Evolutionary conservation across 2,113 vertebrate species (phyloP), one percentile per base, ranked within the genome.

Genomic region (Plectropomus leopardus): DNA sequence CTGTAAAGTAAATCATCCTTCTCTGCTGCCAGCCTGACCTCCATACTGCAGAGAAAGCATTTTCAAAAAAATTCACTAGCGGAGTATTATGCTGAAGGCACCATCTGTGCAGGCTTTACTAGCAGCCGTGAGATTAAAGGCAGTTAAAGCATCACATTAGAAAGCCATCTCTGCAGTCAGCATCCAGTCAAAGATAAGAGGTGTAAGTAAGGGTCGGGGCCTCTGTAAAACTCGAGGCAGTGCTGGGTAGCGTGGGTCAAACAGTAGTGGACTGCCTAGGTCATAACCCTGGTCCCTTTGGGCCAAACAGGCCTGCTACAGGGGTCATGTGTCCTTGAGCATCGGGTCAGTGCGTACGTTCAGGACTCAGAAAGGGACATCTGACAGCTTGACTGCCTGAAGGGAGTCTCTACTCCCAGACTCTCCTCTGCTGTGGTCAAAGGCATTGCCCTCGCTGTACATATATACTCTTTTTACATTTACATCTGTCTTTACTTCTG

Each of bases 81-180:
- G 3, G 87, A 82, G 86, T 88, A 88, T 91, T 88, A 90, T 74
- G 83, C 87, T 54, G 74, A 83, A 86, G 68, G 76, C 87, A 60
- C 90, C 92, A 93, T 92, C 91, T 93, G 92, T 89, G 88, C 88
- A 61, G 86, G 85, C 87, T 92, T 90, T 90, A 85, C 79, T 67
- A 80, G 72, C 79, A 83, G 90, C 84, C 61, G 1, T 32, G 53
- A 91, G 88, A 91, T 93, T 91, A 92, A 86, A 91, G 80, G 86
- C 85, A 84, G 90, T 83, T 84, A 88, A 82, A 85, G 87, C 87
- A 67, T 76, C 73, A 28, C 58, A 84, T 80, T 81, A n/a, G 40
- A 84, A 85, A 89, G 71, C 60, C 69, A 68, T 75, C 65, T 72
- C 69, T 30, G 44, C 65, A 34, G 66, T 66, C 65, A 51, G 32